Conservation (phyloP, 1,140 invertebrate species). For the Aphis craccivora region DNA sequence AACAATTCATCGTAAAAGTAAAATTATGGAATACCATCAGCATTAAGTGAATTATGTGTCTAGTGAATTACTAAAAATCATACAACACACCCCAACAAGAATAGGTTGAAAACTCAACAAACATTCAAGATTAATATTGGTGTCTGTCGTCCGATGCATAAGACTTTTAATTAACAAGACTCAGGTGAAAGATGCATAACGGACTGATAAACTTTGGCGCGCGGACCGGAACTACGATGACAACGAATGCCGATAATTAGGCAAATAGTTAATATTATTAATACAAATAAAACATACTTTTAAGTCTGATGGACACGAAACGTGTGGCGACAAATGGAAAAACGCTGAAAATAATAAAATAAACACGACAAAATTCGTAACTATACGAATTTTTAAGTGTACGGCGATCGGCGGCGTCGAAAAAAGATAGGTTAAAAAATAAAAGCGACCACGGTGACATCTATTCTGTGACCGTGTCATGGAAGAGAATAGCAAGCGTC, state of each 20-base stretch:
- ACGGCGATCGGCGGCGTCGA: neutral
- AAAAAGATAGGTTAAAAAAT: slow-evolving; percentile 21
- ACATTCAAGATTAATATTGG: neutral
- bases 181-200: neutral
- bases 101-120: neutral
- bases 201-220: neutral
- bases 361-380: neutral
- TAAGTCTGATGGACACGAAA: slow-evolving; percentile 56
- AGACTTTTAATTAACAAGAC: no score
- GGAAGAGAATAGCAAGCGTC: neutral
- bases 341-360: neutral
- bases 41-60: neutral
- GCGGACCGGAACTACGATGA: no score
- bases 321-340: slow-evolving; percentile 28
- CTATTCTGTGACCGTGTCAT: neutral
- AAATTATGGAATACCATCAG: neutral
- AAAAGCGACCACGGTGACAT: neutral
- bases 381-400: neutral
- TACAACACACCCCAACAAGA: neutral
- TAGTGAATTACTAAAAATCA: neutral
- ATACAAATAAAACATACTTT: slow-evolving; percentile 41
- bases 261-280: neutral
- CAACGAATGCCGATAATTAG: neutral
- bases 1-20: neutral
- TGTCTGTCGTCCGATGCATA: no score